phyloP scores from a whole-genome alignment of 2,113 vertebrate species.

The Rhea pennata region DNA sequence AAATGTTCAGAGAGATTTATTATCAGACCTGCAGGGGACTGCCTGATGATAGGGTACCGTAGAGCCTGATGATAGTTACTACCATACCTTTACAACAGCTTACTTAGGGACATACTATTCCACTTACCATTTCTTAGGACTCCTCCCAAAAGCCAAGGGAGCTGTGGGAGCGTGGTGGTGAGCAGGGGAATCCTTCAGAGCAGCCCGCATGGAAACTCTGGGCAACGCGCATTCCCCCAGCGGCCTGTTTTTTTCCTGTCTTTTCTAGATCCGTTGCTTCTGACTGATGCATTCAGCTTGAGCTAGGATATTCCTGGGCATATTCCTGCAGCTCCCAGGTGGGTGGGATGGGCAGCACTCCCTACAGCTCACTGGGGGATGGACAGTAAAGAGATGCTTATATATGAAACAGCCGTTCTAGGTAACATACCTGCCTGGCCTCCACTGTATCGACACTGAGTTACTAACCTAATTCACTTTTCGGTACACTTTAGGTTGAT shows the following conservation, averaged over 20 bases:
- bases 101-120: background rate
- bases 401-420: background rate
- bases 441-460: background rate
- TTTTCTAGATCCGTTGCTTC: background rate
- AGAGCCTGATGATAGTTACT: background rate
- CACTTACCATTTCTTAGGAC: background rate
- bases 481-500: background rate
- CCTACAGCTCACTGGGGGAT: background rate
- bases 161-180: background rate
- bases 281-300: background rate
- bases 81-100: background rate
- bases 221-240: background rate
- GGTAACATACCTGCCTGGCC: background rate
- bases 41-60: background rate
- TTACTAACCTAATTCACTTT: background rate
- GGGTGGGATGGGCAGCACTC: background rate
- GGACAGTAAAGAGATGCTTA: background rate
- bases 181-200: background rate
- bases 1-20: conserved; percentile 17
- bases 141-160: background rate
- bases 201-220: rapidly evolving
- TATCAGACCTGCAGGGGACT: background rate
- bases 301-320: background rate
- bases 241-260: background rate
- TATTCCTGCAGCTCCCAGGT: background rate